A percentile compares a stretch with the other conserved stretches of the same genome.
These are phyloP conservation scores for Terebella lapidaria DNA, from an alignment of 2,888 invertebrate species.

Conservation along the genomic window DNA sequence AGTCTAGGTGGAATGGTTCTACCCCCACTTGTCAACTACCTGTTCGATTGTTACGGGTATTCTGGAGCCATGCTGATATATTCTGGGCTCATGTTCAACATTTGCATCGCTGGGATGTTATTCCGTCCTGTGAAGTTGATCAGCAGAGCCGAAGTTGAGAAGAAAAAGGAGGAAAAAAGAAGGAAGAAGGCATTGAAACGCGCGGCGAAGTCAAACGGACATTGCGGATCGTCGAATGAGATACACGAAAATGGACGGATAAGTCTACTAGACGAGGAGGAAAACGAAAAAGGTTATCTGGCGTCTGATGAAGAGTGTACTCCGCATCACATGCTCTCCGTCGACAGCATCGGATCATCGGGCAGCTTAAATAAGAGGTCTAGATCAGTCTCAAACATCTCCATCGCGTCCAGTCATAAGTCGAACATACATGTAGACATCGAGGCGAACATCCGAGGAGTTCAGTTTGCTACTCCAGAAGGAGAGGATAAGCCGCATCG, in stretches of 20 bases:
- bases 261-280: too few relatives aligned
- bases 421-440: too few relatives aligned
- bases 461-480: too few relatives aligned
- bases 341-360: too few relatives aligned
- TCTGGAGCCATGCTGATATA: slow-evolving; percentile 1
- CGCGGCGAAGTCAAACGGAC: not conserved
- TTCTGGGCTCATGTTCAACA: not conserved
- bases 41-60: slow-evolving; percentile 5
- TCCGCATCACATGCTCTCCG: too few relatives aligned
- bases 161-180: too few relatives aligned
- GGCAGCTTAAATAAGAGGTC: too few relatives aligned
- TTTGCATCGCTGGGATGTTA: slow-evolving; percentile 1
- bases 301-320: not conserved
- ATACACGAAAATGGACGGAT: too few relatives aligned
- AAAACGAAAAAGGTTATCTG: not conserved
- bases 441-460: too few relatives aligned
- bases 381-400: not conserved
- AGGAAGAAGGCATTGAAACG: not conserved
- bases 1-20: slow-evolving; percentile 8
- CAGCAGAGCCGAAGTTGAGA: not conserved
- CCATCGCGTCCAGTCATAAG: not conserved
- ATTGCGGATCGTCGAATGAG: too few relatives aligned
- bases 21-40: slow-evolving; percentile 2
- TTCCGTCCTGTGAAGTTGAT: not conserved
- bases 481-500: too few relatives aligned